Percentiles rank a stretch among this genome's conserved stretches.
Conservation (phyloP, 2,888 invertebrate species). For the Ophion costatus region DNA sequence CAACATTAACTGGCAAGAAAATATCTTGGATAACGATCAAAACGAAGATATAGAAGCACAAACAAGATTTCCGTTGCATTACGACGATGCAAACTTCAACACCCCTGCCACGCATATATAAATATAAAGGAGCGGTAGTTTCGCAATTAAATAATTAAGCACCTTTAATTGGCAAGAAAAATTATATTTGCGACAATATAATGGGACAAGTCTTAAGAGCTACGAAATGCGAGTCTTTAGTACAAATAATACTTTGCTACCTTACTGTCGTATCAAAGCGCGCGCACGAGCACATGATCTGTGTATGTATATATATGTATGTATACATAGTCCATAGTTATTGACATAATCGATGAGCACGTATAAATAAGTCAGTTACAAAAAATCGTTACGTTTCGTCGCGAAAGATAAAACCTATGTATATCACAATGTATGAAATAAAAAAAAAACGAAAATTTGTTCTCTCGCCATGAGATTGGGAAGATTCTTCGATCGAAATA, state of each 20-base stretch:
- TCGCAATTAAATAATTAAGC: background rate
- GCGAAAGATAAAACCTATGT: conserved; percentile 40
- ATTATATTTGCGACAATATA: conserved; percentile 44
- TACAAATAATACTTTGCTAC: conserved; percentile 73
- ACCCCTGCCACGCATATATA: background rate
- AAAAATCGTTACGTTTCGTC: conserved; percentile 33
- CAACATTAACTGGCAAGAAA: too few species aligned
- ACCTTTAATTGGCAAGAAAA: conserved; percentile 52
- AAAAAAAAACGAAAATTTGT: conserved; percentile 13
- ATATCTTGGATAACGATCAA: too few species aligned
- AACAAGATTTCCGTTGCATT: too few species aligned
- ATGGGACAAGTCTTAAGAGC: conserved; percentile 42
- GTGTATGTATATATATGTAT: conserved; percentile 16
- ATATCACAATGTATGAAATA: conserved; percentile 61
- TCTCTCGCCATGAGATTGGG: conserved; percentile 20
- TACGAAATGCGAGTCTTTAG: conserved; percentile 72
- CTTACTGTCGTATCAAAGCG: conserved; percentile 39
- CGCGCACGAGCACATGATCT: conserved; percentile 20
- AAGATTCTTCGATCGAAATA: conserved; percentile 17
- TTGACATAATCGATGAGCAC: conserved; percentile 34
- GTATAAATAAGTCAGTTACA: conserved; percentile 46
- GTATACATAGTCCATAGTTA: conserved; percentile 28
- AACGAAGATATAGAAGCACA: too few species aligned
- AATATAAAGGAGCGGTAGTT: background rate
- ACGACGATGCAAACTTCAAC: too few species aligned